These are phyloP conservation scores for Mythimna ferrago DNA, from an alignment of 2,888 invertebrate genomes.

Conservation along the genomic window DNA sequence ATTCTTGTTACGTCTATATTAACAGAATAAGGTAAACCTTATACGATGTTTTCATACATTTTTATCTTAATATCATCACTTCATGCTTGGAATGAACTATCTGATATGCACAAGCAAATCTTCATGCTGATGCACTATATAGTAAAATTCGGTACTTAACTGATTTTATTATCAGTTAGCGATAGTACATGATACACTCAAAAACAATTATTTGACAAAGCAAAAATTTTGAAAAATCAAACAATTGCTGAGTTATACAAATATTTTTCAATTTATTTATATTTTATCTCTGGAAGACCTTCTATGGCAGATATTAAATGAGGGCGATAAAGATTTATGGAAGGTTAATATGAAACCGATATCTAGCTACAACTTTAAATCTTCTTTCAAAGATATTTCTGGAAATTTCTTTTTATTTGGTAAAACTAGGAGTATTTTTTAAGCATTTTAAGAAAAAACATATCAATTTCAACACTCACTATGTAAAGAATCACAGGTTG, in stretches of 20 bases:
- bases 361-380: neutral
- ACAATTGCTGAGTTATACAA: neutral
- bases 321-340: too few species aligned
- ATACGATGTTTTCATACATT: constrained; percentile 24
- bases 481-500: constrained; percentile 42
- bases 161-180: neutral
- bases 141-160: neutral
- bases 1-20: neutral
- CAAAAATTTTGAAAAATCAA: neutral
- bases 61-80: constrained; percentile 30
- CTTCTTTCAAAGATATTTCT: neutral
- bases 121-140: neutral
- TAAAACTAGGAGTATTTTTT: neutral
- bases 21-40: constrained; percentile 3
- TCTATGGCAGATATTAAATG: too few species aligned
- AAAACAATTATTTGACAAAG: neutral
- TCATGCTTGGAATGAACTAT: constrained; percentile 3
- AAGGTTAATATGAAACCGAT: too few species aligned
- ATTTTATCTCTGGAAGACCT: neutral
- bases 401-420: neutral
- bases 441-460: constrained; percentile 5
- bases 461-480: constrained; percentile 55
- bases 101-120: neutral
- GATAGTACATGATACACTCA: neutral
- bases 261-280: too few species aligned